Conservation (phyloP, 2,113 vertebrate species). For the Notarius quadriscutis region DNA sequence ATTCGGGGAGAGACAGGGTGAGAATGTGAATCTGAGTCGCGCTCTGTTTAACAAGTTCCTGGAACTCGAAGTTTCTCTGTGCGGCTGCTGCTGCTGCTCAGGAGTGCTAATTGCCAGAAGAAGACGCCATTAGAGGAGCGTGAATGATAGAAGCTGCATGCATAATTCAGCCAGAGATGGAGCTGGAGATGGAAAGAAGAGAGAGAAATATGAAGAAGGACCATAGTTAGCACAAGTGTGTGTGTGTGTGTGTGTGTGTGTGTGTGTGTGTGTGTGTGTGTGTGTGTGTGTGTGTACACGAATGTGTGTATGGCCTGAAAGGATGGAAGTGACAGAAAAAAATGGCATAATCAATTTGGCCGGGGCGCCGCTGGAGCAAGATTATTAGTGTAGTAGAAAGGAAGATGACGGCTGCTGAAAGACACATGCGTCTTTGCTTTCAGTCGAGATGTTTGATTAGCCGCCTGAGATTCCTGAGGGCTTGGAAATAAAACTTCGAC, state of each 20-base stretch:
- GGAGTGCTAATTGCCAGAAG: constrained; percentile 47
- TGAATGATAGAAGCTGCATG: constrained; percentile 53
- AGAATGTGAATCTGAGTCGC: constrained; percentile 20
- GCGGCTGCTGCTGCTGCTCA: constrained; percentile 14
- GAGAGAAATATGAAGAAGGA: constrained; percentile 38
- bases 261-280: constrained; percentile 13
- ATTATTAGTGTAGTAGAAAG: constrained; percentile 48
- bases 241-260: not conserved
- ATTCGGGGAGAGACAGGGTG: not conserved
- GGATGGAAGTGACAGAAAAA: not conserved
- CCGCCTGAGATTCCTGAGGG: constrained; percentile 16
- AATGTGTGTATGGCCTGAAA: constrained; percentile 16
- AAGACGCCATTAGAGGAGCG: constrained; percentile 35
- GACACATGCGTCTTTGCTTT: constrained; percentile 34
- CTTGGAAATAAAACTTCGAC: constrained; percentile 28
- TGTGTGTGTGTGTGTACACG: not conserved
- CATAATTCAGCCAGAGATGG: constrained; percentile 50
- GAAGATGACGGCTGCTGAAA: constrained; percentile 35
- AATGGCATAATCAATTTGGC: constrained; percentile 53
- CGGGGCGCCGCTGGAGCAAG: constrained; percentile 40
- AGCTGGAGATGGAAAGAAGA: constrained; percentile 43
- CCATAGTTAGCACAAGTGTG: constrained; percentile 35
- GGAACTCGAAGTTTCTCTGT: constrained; percentile 31
- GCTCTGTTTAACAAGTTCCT: constrained; percentile 44
- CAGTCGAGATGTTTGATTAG: constrained; percentile 40